Evolutionary conservation across 2,888 invertebrate genomes (phyloP), one percentile per base, ranked within the genome.

Genomic region (Himalopsyche anomala): DNA sequence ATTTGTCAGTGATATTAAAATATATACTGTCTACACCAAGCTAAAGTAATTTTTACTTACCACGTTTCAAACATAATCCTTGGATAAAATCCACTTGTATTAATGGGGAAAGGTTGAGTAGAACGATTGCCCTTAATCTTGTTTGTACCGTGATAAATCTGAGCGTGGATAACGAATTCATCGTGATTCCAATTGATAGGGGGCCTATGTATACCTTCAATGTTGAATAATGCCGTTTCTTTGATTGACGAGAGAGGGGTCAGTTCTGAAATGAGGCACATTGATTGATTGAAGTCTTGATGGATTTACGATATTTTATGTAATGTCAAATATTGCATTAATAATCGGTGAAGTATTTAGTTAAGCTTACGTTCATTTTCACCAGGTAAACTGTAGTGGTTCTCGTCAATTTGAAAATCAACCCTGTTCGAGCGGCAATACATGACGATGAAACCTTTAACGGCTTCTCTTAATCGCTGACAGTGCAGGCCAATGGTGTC

Each of bases 141-240:
- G 51, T 96, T 93, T 0, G 97, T 97, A 11, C 98, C 99, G 91
- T 99, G 96, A 91, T 96, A 98, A 87, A 99, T 94, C 91, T 98
- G 97, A 36, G 96, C 97, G 84, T 96, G 96, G 86, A 98, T 94
- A 88, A 96, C 94, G 90, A 97, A 99, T 90, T 97, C 96, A 89
- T 97, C 97, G 91, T 96, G 96, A 88, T 94, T 95, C 97, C 98
- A 98, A 85, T 95, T 94, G 0, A 93, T 93, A 6, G 96, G 95
- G 19, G 97, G 93, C 86, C 97, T 94, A 91, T 98, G 97, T 1
- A 98, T 93, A 51, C 96, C 96, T 88, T 97, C 97, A 74, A 98
- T 94, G 90, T 97, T 95, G 87, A 98, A 94, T 84, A 98, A 92
- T 54, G 98, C 95, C 9, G 96, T 94, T 90, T 97, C 97, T 0